Evolutionary conservation across 2,888 invertebrate genomes (phyloP), one percentile per base, ranked within the genome.

Genomic region (Sphaerophoria rueppellii): DNA sequence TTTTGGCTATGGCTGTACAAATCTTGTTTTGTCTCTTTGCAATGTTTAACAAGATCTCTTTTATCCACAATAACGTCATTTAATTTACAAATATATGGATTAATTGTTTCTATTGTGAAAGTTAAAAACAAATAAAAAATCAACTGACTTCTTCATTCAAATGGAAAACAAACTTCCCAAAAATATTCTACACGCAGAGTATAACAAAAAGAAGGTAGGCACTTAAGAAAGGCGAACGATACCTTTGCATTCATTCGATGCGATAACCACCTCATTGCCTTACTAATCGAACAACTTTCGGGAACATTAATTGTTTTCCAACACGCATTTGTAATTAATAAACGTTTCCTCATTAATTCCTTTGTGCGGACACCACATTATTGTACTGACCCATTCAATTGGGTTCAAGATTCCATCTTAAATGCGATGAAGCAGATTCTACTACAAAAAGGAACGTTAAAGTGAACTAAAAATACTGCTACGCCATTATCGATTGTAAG

Each of bases 241-340:
- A 48, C 43, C n/a, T n/a, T 71, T 35, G 57, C 61, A 60, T 35
- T 72, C 61, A n/a, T 52, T 82, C 24, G 24, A 70, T 63, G 82
- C 65, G 69, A 70, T 78, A 63, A 70, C 70, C 74, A 78, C 82
- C 74, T 74, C 73, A 78, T 78, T 78, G 73, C 55, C 78, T 87
- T 77, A 80, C 78, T 87, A 87, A 87, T 87, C 86, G 87, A 87
- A 87, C 78, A 79, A 87, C 80, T 80, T 76, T 71, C 61, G 81
- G 52, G 43, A 65, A 70, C 74, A 71, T 65, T 86, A 87, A 86
- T 87, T 87, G 87, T 87, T 87, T 86, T 79, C 74, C 87, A 76
- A 86, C 87, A 87, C 87, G 87, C 87, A 87, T 86, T 82, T 87
- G 82, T 72, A 87, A 87, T 87, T 87, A 87, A 82, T 82, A 87